Evolutionary conservation across 1,140 invertebrate genomes (phyloP), one percentile per base, ranked within the genome.

Genomic region (Sarcophaga peregrina): DNA sequence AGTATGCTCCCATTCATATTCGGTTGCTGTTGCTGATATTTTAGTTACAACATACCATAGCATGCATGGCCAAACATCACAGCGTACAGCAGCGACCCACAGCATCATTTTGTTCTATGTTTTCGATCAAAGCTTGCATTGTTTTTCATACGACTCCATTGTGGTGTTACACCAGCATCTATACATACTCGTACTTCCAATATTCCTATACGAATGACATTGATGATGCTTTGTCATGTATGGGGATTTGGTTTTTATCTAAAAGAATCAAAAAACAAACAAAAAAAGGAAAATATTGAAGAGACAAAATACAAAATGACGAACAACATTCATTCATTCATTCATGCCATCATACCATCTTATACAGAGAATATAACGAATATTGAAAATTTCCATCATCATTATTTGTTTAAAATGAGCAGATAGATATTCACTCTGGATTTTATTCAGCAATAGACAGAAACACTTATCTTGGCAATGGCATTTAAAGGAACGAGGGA

Each of bases 161-260:
- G 25, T 37, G 25, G 25, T 2, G 4, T 2, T 4, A 37, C 25
- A 37, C 25, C 4, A 2, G 4, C 4, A 37, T 37, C 25, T 37
- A 37, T 4, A 37, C 25, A 37, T 37, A 37, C 4, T 2, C 25
- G 25, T 37, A 68, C 17, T 20, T 68, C 62, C 17, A 68, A 68
- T 68, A 68, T 68, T 20, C 62, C 17, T 20, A 78, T 17, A 50
- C 75, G 50, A 78, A 50, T 78, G 75, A 78, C 75, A 78, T 78
- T 78, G 75, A 50, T 50, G 75, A 78, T 78, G 75, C 75, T 78
- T 78, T 78, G 75, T 78, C 75, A 78, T 78, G 75, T 78, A 78
- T 20, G 17, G 75, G 75, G 75, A 78, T 78, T 78, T 78, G 75
- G 50, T 78, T 78, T 78, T 78, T 78, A 78, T 78, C 75, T 78